phyloP scores from a whole-genome alignment of 2,888 invertebrate species.

The Hanleya hanleyi region DNA sequence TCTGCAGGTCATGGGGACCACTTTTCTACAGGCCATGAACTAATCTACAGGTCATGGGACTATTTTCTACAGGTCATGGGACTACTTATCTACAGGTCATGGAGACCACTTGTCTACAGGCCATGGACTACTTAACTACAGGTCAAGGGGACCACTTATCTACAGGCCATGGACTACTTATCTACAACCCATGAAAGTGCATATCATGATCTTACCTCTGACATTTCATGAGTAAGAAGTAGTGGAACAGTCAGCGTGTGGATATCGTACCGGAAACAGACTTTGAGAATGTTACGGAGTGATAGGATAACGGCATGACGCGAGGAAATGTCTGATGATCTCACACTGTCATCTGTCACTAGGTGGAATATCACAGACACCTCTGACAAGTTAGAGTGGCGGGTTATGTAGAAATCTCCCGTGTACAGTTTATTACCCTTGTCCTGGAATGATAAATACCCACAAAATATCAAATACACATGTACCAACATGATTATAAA shows the following conservation, averaged over 20 bases:
- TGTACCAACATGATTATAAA: no score
- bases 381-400: conserved; percentile 94
- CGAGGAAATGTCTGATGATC: conserved; percentile 89
- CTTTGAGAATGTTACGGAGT: conserved; percentile 93
- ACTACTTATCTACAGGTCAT: no score
- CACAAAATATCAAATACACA: no score
- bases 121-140: not conserved
- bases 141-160: no score
- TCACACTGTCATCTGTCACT: conserved; percentile 85
- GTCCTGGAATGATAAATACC: conserved; percentile 60
- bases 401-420: conserved; percentile 73
- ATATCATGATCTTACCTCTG: conserved; percentile 81
- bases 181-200: not conserved
- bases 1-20: no score
- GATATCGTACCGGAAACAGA: conserved; percentile 95
- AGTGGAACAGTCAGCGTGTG: conserved; percentile 95
- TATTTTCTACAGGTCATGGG: not conserved
- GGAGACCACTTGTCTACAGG: no score
- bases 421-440: conserved; percentile 51
- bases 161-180: not conserved
- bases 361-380: conserved; percentile 97
- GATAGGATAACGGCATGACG: conserved; percentile 96
- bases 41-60: no score
- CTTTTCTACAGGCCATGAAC: no score
- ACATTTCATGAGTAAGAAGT: conserved; percentile 92